Conservation (phyloP, 2,888 invertebrate genomes). For the Diploptera punctata region DNA sequence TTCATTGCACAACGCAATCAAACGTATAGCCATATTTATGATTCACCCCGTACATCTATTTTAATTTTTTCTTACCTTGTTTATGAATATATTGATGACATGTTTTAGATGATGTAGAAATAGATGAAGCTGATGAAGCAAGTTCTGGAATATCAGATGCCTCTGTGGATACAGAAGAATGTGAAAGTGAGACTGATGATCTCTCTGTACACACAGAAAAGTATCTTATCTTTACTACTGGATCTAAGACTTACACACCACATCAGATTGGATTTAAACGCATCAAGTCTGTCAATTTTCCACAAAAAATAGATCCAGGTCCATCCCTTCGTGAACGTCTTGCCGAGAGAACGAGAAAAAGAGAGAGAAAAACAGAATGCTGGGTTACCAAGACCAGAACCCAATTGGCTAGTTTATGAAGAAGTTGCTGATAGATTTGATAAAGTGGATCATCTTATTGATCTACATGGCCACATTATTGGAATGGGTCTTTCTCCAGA, state of each 20-base stretch:
- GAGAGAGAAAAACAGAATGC: slow-evolving; percentile 54
- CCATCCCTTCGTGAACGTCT: slow-evolving; percentile 71
- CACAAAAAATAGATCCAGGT: slow-evolving; percentile 70
- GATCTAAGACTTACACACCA: slow-evolving; percentile 82
- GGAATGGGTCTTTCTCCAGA: slow-evolving; percentile 88
- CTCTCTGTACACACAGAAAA: slow-evolving; percentile 66
- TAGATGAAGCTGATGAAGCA: slow-evolving; percentile 2
- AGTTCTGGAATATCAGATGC: slow-evolving; percentile 38
- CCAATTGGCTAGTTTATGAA: slow-evolving; percentile 72
- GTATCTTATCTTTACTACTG: slow-evolving; percentile 83
- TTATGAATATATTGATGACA: too few relatives aligned
- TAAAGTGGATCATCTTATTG: slow-evolving; percentile 78
- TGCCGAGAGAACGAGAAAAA: slow-evolving; percentile 62
- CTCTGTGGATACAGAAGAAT: slow-evolving; percentile 43
- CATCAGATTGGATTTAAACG: slow-evolving; percentile 83
- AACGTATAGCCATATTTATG: too few relatives aligned
- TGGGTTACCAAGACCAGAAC: slow-evolving; percentile 60
- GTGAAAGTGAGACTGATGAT: slow-evolving; percentile 52
- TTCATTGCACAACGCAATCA: too few relatives aligned
- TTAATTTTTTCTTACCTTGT: too few relatives aligned
- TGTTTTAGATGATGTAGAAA: slow-evolving; percentile 8
- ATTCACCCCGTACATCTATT: too few relatives aligned
- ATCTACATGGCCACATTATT: slow-evolving; percentile 85
- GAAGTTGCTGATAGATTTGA: slow-evolving; percentile 74
- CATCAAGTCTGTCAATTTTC: slow-evolving; percentile 72